phyloP scores from a whole-genome alignment of 2,113 vertebrate genomes.

The Aspiorhynchus laticeps region DNA sequence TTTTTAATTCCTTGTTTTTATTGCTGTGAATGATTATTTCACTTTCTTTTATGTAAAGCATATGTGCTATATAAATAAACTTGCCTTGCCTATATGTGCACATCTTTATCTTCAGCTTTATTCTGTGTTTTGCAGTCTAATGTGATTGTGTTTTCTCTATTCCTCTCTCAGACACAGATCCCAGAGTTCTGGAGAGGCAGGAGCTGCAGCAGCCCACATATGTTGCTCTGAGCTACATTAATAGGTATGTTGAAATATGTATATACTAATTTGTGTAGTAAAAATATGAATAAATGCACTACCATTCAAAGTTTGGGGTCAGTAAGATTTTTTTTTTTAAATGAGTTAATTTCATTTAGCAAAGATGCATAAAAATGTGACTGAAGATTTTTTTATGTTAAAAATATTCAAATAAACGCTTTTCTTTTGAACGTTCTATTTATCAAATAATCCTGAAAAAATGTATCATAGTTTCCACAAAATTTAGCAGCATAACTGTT shows the following conservation, averaged over 20 bases:
- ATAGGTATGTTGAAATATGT: slow-evolving; percentile 76
- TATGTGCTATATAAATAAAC: too few species aligned
- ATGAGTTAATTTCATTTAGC: not conserved
- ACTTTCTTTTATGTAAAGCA: too few species aligned
- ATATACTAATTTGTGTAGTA: not conserved
- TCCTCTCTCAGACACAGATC: slow-evolving; percentile 88
- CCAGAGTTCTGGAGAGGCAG: slow-evolving; percentile 97
- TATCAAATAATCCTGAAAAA: not conserved
- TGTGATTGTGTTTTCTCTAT: not conserved
- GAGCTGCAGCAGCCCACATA: slow-evolving; percentile 98
- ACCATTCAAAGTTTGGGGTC: not conserved
- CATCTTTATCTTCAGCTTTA: not conserved
- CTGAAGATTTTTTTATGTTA: not conserved
- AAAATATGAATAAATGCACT: not conserved
- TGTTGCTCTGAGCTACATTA: slow-evolving; percentile 97
- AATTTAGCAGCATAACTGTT: not conserved
- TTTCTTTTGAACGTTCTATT: not conserved
- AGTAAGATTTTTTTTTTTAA: not conserved
- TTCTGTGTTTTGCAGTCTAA: not conserved
- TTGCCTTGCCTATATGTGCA: too few species aligned
- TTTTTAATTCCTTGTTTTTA: too few species aligned
- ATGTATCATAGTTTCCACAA: not conserved
- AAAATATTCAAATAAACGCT: not conserved
- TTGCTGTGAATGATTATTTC: too few species aligned
- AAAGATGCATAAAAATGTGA: not conserved